Base-by-base conservation (phyloP, 2,888 invertebrate genomes). In the Aporophyla lueneburgensis region DNA sequence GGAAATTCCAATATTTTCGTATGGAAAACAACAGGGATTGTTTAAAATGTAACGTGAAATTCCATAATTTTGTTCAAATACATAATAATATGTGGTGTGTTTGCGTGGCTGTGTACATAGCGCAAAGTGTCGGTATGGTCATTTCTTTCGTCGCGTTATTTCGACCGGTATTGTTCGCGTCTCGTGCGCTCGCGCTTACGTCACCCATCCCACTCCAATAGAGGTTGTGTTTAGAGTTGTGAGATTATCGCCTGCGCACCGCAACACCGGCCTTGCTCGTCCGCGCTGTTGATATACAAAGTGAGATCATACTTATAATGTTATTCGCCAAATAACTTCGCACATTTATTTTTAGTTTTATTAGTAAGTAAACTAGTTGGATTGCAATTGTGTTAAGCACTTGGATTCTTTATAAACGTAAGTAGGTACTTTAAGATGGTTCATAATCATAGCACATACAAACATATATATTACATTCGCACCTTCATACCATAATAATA, bases 281-380 rank as follows among this genome's bases (percentile, higher is more conserved):
- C 81, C 81, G 84, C 81, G 84, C 89, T 93, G 93, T 92, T 93
- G 91, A 90, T 93, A 92, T 89, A 92, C 91, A 92, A 90, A 91
- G 92, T 96, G 95, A 96, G 95, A 95, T 96, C 96, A 95, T 92
- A 91, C 85, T 89, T 88, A 89, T 92, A 88, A 91, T 87, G 87
- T 89, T 89, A 86, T 85, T 86, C 90, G 77, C 87, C 84, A 86
- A 91, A 90, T 88, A 90, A 88, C 82, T 87, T 81, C 83, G 78
- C 83, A 83, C 81, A 85, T 85, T 87, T 89, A 85, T 81, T 76
- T 74, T 49, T 77, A 74, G 83, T 85, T 81, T 84, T 80, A 85
- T 88, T 87, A 69, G 80, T 87, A 74, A 62, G 69, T 54, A 19
- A 76, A 76, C 19, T 72, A 66, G 19, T 71, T 67, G 56, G 16